A percentile compares a stretch with the other conserved stretches of the same genome.
phyloP scores from a whole-genome alignment of 2,797 vertebrate genomes.

The Lithobates sylvaticus region DNA sequence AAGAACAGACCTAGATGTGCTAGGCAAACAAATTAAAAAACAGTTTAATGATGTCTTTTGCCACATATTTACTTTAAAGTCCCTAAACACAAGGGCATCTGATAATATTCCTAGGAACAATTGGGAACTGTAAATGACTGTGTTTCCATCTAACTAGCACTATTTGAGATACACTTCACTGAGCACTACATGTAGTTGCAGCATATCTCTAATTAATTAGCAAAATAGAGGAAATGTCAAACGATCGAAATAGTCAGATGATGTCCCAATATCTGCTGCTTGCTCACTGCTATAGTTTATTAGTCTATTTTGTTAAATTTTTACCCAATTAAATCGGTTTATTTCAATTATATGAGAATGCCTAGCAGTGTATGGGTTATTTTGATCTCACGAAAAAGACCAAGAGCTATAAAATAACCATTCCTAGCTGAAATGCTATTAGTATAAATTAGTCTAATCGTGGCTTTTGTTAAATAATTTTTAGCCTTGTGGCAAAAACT shows the following conservation, averaged over 20 bases:
- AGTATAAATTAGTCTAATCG: neutral
- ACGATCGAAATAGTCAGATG: too few relatives aligned
- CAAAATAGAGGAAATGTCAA: neutral
- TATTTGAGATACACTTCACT: neutral
- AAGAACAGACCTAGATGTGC: neutral
- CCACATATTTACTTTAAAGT: neutral
- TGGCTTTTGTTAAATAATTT: neutral
- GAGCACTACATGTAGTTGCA: neutral
- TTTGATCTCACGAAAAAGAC: neutral
- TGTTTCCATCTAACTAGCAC: neutral
- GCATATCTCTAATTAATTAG: neutral
- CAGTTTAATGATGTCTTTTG: neutral
- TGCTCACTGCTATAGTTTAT: too few relatives aligned
- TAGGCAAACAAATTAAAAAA: neutral
- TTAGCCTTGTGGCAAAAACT: neutral
- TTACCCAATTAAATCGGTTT: neutral
- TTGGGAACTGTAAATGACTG: neutral
- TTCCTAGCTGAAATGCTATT: neutral
- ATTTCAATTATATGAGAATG: neutral
- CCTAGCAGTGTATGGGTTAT: neutral
- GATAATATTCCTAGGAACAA: neutral
- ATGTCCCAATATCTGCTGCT: neutral
- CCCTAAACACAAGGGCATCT: neutral
- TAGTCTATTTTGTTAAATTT: neutral
- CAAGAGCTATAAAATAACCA: neutral